Conservation (phyloP, 2,797 vertebrate genomes). For the Diglossa cyanea region DNA sequence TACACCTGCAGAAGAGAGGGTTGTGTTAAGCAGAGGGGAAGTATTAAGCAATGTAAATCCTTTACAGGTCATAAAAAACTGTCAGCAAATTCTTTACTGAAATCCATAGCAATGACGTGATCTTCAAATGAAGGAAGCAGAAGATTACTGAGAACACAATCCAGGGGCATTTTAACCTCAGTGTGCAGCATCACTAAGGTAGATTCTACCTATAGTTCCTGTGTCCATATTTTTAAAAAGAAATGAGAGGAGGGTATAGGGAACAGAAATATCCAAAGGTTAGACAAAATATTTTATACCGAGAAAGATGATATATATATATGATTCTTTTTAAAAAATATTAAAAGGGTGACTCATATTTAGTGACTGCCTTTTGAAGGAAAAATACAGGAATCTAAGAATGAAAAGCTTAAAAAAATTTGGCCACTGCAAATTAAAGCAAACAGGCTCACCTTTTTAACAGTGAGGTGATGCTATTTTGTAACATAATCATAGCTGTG, state of each 20-base stretch:
- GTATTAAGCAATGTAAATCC: not conserved
- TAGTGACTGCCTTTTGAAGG: not conserved
- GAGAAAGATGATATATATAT: not conserved
- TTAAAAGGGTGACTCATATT: not conserved
- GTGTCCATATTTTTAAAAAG: not conserved
- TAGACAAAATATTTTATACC: not conserved
- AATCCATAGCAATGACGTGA: not conserved
- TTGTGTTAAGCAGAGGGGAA: not conserved
- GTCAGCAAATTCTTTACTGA: not conserved
- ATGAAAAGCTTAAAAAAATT: not conserved
- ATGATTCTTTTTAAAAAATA: not conserved
- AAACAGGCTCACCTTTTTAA: not conserved
- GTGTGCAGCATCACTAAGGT: not conserved
- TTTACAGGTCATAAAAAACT: not conserved
- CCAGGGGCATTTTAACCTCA: not conserved
- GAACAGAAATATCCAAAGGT: not conserved
- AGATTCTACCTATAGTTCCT: not conserved
- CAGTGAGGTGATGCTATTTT: not conserved
- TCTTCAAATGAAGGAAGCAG: not conserved
- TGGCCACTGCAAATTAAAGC: not conserved
- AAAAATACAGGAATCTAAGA: not conserved
- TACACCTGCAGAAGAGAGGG: not conserved
- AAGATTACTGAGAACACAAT: not conserved
- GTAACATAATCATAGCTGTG: rapidly evolving
- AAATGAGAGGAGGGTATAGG: not conserved